Conservation (phyloP, 2,888 invertebrate species). For the Aquatica leii region DNA sequence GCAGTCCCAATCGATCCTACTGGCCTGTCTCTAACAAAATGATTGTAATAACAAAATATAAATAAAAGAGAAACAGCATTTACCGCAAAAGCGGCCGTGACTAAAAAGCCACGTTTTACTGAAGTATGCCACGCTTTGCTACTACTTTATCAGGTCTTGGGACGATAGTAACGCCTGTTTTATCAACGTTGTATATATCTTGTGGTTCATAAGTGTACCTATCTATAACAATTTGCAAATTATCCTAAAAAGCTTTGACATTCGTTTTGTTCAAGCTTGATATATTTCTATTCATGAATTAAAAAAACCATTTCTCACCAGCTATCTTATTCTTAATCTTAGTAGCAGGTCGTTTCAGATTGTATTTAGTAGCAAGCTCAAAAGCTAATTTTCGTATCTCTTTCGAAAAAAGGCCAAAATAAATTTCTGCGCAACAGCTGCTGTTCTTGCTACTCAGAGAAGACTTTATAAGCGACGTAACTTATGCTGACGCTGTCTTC, state of each 20-base stretch:
- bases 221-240: too few relatives aligned
- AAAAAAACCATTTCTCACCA: constrained; percentile 10
- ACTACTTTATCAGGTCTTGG: neutral
- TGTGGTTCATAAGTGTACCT: too few relatives aligned
- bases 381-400: too few relatives aligned
- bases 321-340: constrained; percentile 7
- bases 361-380: too few relatives aligned
- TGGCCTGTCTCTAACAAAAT: too few relatives aligned
- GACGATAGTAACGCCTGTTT: too few relatives aligned
- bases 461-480: constrained; percentile 11
- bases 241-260: constrained; percentile 37
- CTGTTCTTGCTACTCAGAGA: neutral
- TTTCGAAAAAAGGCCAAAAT: too few relatives aligned
- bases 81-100: constrained; percentile 26
- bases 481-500: neutral
- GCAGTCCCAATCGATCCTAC: constrained; percentile 32
- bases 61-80: too few relatives aligned
- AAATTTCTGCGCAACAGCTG: constrained; percentile 2
- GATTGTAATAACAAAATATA: too few relatives aligned
- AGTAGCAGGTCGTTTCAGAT: too few relatives aligned
- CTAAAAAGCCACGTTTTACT: neutral
- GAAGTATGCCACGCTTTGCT: constrained; percentile 35
- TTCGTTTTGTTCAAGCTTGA: constrained; percentile 35
- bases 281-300: constrained; percentile 37
- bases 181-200: too few relatives aligned